These are phyloP conservation scores for Biston stratarius DNA, from an alignment of 2,888 invertebrate genomes.

Conservation along the genomic window DNA sequence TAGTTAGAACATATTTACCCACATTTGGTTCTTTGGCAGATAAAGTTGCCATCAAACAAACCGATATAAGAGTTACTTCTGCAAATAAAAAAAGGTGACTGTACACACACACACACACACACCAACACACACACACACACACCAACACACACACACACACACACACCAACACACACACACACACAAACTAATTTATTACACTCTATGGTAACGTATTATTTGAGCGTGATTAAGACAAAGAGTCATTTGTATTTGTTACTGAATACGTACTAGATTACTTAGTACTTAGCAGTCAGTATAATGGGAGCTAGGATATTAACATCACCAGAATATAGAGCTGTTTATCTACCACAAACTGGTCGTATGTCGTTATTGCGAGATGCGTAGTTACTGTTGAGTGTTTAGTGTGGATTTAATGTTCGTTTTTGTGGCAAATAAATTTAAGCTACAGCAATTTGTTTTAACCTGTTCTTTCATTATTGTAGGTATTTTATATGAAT, in stretches of 20 bases:
- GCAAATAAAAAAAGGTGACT: too few relatives aligned
- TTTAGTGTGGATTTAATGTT: constrained; percentile 16
- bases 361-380: constrained; percentile 25
- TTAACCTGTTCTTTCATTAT: neutral
- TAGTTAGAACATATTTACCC: too few relatives aligned
- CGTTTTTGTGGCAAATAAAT: constrained; percentile 11
- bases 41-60: too few relatives aligned
- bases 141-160: too few relatives aligned
- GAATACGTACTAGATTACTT: constrained; percentile 12
- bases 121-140: too few relatives aligned
- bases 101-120: too few relatives aligned
- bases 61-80: too few relatives aligned
- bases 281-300: constrained; percentile 19
- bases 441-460: constrained; percentile 15
- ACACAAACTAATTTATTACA: too few relatives aligned
- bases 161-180: too few relatives aligned
- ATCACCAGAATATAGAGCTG: constrained; percentile 20
- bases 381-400: constrained; percentile 19
- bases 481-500: neutral
- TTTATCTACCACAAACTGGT: constrained; percentile 28
- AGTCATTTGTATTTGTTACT: constrained; percentile 8
- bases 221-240: neutral
- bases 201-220: neutral
- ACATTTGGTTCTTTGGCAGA: too few relatives aligned
- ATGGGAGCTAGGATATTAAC: constrained; percentile 26